These are phyloP conservation scores for Habrosyne pyritoides DNA, from an alignment of 2,888 invertebrate species.

Conservation along the genomic window DNA sequence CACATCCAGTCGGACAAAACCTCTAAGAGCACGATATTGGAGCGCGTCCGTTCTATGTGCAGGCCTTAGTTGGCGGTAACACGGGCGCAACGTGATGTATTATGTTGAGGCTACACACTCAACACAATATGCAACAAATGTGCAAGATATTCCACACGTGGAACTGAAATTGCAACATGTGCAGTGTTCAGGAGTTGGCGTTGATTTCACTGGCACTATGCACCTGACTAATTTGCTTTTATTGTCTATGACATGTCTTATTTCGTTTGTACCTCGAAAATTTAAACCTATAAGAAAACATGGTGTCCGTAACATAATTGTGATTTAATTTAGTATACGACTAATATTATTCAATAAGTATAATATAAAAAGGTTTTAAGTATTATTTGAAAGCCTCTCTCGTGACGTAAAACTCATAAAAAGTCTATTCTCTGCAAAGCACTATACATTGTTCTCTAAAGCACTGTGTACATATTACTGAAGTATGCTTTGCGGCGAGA, in stretches of 20 bases:
- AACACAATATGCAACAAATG: conserved; percentile 60
- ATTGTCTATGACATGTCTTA: not conserved
- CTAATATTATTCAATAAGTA: too few relatives aligned
- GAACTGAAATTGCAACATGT: conserved; percentile 20
- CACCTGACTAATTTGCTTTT: not conserved
- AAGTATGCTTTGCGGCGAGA: not conserved
- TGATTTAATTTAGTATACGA: too few relatives aligned
- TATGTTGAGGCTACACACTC: conserved; percentile 51
- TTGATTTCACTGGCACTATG: conserved; percentile 4
- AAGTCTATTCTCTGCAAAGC: too few relatives aligned
- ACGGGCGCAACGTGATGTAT: conserved; percentile 57
- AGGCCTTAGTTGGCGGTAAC: conserved; percentile 43
- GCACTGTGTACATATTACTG: not conserved
- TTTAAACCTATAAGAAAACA: too few relatives aligned
- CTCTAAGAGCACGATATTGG: conserved; percentile 45
- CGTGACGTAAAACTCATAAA: conserved; percentile 18
- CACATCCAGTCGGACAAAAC: conserved; percentile 42
- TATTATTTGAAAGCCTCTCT: conserved; percentile 42
- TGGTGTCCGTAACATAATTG: too few relatives aligned
- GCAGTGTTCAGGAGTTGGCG: conserved; percentile 9
- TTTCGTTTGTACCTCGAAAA: not conserved
- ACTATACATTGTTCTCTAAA: too few relatives aligned
- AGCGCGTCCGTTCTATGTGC: conserved; percentile 49
- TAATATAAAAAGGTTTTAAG: conserved; percentile 41
- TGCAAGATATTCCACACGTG: conserved; percentile 39